A percentile compares a stretch with the other conserved stretches of the same genome.
phyloP scores from a whole-genome alignment of 2,888 invertebrate species.

The Rotaria macrura region DNA sequence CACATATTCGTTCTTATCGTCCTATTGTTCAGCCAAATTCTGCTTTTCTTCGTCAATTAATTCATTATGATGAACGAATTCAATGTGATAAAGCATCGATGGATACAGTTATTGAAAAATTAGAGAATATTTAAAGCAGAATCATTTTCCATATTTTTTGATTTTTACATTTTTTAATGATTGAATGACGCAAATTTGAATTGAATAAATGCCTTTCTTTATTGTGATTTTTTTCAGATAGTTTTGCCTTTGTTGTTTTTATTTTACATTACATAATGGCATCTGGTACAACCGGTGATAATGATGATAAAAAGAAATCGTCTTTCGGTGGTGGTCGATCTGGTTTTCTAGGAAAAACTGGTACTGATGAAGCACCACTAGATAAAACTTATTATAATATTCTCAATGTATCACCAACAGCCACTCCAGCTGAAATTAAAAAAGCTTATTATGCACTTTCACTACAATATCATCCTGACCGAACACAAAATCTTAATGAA shows the following conservation, averaged over 20 bases:
- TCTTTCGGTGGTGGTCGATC: not conserved
- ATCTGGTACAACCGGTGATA: not conserved
- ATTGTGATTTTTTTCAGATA: not conserved
- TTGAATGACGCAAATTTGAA: not conserved
- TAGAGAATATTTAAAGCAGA: not conserved
- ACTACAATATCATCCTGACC: conserved; percentile 15
- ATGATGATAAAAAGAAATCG: conserved; percentile 12
- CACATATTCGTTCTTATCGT: not conserved
- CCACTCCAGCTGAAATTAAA: not conserved
- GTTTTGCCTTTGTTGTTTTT: not conserved
- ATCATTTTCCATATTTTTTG: not conserved
- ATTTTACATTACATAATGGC: not conserved
- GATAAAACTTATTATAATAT: conserved; percentile 20
- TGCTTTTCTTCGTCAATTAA: not conserved
- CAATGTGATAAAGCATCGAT: not conserved
- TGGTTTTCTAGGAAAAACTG: not conserved
- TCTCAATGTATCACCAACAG: not conserved
- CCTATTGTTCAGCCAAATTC: not conserved
- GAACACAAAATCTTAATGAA: not conserved
- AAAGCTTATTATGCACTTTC: conserved; percentile 19
- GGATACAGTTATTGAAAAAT: not conserved
- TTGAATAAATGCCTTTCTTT: not conserved
- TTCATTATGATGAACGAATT: not conserved
- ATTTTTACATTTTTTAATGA: not conserved
- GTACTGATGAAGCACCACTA: not conserved